Evolutionary conservation across 2,113 vertebrate genomes (phyloP).

Genomic region (Scatophagus argus): DNA sequence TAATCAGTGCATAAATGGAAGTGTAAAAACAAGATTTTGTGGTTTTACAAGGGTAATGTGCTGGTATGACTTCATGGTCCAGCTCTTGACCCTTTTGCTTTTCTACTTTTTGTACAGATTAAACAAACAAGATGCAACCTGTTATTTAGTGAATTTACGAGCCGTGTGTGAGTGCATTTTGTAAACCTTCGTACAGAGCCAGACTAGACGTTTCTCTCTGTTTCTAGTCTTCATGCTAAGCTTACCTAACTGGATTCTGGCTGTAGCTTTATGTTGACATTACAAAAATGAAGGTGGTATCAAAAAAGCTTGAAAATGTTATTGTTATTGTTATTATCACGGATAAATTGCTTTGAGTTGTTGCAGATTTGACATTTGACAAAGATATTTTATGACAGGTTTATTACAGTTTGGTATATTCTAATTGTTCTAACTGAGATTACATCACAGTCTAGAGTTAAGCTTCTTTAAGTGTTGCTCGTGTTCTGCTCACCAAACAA

Average conservation of each 20-base stretch:
- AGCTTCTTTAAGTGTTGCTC: background rate
- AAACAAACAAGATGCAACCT: background rate
- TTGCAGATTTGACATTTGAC: background rate
- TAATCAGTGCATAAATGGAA: background rate
- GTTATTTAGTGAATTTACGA: background rate
- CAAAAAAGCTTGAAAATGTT: background rate
- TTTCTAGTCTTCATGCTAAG: slow-evolving; percentile 2
- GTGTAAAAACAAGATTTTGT: background rate
- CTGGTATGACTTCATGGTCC: background rate
- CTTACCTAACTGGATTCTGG: background rate
- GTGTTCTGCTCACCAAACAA: slow-evolving; percentile 24
- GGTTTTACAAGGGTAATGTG: background rate
- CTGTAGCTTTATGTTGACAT: background rate
- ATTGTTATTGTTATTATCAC: background rate
- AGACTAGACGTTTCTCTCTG: background rate
- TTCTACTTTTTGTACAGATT: background rate
- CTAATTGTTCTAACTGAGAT: background rate
- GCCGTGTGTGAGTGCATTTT: background rate
- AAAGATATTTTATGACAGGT: background rate
- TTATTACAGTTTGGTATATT: background rate
- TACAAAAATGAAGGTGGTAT: background rate
- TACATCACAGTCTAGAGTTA: background rate
- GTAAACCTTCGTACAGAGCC: background rate
- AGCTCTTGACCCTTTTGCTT: background rate
- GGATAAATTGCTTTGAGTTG: background rate